These are phyloP conservation scores for Drosophila engyochracea DNA, from an alignment of 2,888 invertebrate species.

Conservation along the genomic window DNA sequence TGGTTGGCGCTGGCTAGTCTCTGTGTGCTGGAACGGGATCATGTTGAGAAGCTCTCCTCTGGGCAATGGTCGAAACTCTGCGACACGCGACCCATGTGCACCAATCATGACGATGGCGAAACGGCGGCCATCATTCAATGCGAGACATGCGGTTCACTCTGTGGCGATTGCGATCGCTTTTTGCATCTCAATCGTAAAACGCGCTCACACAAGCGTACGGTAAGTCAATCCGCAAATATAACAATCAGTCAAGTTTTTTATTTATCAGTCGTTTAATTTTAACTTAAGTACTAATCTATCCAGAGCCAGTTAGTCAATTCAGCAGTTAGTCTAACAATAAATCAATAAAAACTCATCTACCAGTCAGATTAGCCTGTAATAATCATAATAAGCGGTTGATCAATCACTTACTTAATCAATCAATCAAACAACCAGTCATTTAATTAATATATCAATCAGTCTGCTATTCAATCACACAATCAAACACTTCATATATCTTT, in stretches of 20 bases:
- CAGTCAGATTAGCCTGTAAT: background rate
- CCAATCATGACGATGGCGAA: constrained; percentile 98
- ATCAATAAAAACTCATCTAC: background rate
- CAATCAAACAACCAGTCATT: background rate
- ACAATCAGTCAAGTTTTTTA: background rate
- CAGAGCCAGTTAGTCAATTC: background rate
- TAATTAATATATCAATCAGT: background rate
- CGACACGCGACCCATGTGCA: constrained; percentile 92
- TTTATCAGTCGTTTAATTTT: background rate
- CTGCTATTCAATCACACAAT: background rate
- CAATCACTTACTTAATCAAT: background rate
- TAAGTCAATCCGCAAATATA: constrained; percentile 43
- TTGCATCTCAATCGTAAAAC: constrained; percentile 96
- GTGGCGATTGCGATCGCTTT: constrained; percentile 98
- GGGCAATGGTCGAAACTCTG: constrained; percentile 91
- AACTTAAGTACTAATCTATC: background rate
- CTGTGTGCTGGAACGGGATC: constrained; percentile 96
- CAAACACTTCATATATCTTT: background rate
- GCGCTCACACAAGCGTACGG: constrained; percentile 91
- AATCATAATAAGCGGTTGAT: background rate
- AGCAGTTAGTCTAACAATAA: background rate
- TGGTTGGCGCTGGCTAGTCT: constrained; percentile 97
- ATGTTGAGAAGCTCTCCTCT: constrained; percentile 92
- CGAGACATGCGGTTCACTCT: constrained; percentile 95
- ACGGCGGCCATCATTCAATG: constrained; percentile 97